These are phyloP conservation scores for Indicator maculatus DNA, from an alignment of 2,113 vertebrate species.

Conservation along the genomic window DNA sequence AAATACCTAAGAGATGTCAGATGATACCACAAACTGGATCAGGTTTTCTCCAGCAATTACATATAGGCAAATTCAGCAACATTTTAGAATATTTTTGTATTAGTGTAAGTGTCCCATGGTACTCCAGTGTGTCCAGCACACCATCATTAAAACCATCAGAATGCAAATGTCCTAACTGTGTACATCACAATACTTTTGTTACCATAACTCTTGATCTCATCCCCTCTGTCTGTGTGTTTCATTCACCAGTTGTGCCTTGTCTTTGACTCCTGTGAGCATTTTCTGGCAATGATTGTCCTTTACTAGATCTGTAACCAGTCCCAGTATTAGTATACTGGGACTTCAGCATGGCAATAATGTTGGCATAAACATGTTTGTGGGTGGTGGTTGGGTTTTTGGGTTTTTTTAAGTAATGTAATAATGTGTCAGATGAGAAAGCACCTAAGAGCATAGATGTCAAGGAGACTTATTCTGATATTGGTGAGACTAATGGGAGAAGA, in stretches of 20 bases:
- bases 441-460: background rate
- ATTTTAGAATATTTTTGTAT: background rate
- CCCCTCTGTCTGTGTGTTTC: background rate
- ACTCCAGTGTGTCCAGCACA: background rate
- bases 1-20: background rate
- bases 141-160: background rate
- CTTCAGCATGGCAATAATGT: background rate
- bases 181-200: background rate
- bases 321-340: background rate
- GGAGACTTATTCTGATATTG: background rate
- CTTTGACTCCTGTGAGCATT: background rate
- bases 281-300: background rate
- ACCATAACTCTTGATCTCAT: background rate
- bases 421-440: background rate
- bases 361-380: background rate
- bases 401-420: background rate
- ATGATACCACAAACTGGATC: background rate
- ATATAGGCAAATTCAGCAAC: background rate
- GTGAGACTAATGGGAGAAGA: background rate
- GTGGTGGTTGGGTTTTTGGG: too few relatives aligned
- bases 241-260: background rate
- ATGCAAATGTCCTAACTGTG: background rate
- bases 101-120: background rate
- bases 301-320: background rate
- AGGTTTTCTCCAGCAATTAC: background rate